A percentile compares a stretch with the other conserved stretches of the same genome.
These are phyloP conservation scores for Vanessa tameamea DNA, from an alignment of 1,140 invertebrate genomes.

Conservation along the genomic window DNA sequence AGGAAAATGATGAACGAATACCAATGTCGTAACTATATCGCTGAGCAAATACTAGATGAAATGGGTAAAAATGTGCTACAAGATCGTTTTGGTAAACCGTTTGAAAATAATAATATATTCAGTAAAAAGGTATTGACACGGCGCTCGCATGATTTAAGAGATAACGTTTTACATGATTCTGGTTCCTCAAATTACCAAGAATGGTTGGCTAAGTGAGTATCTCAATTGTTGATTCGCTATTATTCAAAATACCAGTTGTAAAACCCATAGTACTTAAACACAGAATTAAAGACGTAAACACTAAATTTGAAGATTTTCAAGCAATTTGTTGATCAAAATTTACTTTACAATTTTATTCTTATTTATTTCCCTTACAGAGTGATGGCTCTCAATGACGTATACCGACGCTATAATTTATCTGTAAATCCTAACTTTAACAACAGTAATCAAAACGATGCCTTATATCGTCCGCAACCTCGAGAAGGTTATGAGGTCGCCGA, in stretches of 20 bases:
- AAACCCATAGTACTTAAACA: too few relatives aligned
- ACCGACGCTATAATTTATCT: slow-evolving; percentile 51
- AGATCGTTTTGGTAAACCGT: slow-evolving; percentile 58
- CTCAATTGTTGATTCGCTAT: not conserved
- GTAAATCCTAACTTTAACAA: slow-evolving; percentile 30
- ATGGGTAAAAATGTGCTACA: slow-evolving; percentile 78
- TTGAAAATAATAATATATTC: slow-evolving; percentile 22
- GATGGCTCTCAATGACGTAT: slow-evolving; percentile 60
- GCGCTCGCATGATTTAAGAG: slow-evolving; percentile 53
- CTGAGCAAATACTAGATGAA: slow-evolving; percentile 85
- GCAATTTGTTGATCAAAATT: too few relatives aligned
- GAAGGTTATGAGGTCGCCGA: slow-evolving; percentile 67
- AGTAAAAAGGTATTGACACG: slow-evolving; percentile 25
- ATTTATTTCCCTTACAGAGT: slow-evolving; percentile 46
- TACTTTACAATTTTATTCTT: too few relatives aligned
- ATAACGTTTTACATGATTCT: slow-evolving; percentile 82
- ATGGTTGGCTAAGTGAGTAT: slow-evolving; percentile 84
- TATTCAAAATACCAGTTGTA: not conserved
- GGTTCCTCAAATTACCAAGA: slow-evolving; percentile 86
- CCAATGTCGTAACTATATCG: slow-evolving; percentile 85
- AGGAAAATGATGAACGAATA: slow-evolving; percentile 88
- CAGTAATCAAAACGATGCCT: slow-evolving; percentile 8
- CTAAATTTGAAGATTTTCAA: too few relatives aligned
- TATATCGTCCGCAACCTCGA: slow-evolving; percentile 44
- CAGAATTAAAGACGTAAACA: too few relatives aligned